Evolutionary conservation across 2,888 invertebrate species (phyloP).

Genomic region (Cactoblastis cactorum): DNA sequence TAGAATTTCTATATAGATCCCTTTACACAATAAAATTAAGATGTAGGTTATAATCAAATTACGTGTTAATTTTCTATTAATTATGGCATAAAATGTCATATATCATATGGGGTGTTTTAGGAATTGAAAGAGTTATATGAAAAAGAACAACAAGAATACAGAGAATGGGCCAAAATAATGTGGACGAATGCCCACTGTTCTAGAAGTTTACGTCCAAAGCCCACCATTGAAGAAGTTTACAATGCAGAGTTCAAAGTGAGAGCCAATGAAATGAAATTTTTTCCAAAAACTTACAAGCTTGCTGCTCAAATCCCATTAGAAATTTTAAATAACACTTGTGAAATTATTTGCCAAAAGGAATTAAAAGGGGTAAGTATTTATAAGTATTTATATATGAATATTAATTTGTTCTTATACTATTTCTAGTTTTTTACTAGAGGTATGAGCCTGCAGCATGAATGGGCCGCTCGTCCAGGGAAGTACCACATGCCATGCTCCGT

Average conservation of each 20-base stretch:
- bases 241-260: slow-evolving; percentile 52
- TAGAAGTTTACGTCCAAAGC: slow-evolving; percentile 53
- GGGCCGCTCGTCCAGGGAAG: too few relatives aligned
- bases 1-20: too few relatives aligned
- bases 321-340: slow-evolving; percentile 27
- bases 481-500: too few relatives aligned
- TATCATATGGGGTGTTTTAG: slow-evolving; percentile 29
- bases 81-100: too few relatives aligned
- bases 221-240: slow-evolving; percentile 48
- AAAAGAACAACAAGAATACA: slow-evolving; percentile 56
- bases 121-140: slow-evolving; percentile 42
- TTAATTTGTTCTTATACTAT: too few relatives aligned
- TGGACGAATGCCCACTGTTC: slow-evolving; percentile 52
- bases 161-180: slow-evolving; percentile 54
- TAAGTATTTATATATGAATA: too few relatives aligned
- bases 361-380: slow-evolving; percentile 47
- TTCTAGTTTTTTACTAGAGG: too few relatives aligned
- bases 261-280: slow-evolving; percentile 35
- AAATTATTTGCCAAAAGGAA: slow-evolving; percentile 35
- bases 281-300: slow-evolving; percentile 44
- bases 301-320: slow-evolving; percentile 58
- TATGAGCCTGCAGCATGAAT: too few relatives aligned
- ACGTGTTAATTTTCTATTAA: too few relatives aligned
- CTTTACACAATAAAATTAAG: too few relatives aligned
- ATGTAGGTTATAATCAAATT: too few relatives aligned